Conservation (phyloP, 2,113 vertebrate genomes). For the Hippopotamus amphibius region DNA sequence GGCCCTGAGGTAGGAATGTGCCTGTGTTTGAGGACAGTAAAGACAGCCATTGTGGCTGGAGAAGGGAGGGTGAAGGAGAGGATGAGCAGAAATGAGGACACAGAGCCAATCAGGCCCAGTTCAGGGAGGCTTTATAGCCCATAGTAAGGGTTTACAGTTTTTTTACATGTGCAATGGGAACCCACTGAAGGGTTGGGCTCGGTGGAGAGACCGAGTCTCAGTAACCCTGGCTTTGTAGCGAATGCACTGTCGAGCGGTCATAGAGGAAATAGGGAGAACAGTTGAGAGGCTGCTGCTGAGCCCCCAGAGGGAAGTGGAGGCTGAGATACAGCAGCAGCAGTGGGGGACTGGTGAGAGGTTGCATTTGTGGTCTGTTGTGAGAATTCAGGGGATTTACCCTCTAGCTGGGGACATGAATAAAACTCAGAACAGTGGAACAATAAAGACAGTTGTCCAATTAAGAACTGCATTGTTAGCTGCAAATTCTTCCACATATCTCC, state of each 20-base stretch:
- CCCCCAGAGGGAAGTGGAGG: neutral
- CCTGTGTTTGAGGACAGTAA: neutral
- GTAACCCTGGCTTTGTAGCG: neutral
- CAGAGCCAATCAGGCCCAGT: too few species aligned
- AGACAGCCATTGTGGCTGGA: neutral
- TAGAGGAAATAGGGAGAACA: neutral
- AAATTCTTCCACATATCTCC: neutral
- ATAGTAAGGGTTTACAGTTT: neutral
- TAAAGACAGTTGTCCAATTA: neutral
- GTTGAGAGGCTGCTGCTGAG: neutral
- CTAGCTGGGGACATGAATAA: too few species aligned
- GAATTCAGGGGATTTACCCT: neutral
- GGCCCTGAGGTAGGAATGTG: neutral
- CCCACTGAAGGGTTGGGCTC: neutral
- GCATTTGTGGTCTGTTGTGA: neutral
- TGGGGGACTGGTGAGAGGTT: too few species aligned
- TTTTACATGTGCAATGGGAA: neutral
- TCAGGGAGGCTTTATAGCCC: neutral
- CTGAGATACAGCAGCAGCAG: rapidly evolving
- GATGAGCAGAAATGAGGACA: neutral
- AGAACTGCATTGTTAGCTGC: neutral
- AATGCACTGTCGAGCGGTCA: neutral
- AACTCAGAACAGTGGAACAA: neutral
- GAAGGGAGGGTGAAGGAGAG: neutral
- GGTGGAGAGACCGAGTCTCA: neutral